phyloP scores from a whole-genome alignment of 2,888 invertebrate species.

The Drosophila vallismaia region DNA sequence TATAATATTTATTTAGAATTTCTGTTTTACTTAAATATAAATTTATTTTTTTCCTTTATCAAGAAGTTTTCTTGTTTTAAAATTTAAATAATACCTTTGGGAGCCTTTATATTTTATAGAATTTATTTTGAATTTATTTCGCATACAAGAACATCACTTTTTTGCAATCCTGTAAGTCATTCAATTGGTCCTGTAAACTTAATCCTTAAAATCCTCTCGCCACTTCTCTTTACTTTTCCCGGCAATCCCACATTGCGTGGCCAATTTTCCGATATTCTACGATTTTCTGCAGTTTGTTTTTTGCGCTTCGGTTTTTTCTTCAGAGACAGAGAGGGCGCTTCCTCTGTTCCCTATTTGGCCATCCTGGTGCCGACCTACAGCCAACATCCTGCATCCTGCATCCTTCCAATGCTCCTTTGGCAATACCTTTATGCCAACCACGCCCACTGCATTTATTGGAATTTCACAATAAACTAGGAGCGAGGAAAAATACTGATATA shows the following conservation, averaged over 20 bases:
- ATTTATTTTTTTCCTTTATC: too few species aligned
- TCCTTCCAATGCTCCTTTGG: slow-evolving; percentile 11
- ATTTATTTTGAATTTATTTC: too few species aligned
- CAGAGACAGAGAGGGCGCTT: slow-evolving; percentile 10
- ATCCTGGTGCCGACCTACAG: slow-evolving; percentile 24
- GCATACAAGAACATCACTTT: not conserved
- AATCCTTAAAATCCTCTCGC: not conserved
- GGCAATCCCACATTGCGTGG: slow-evolving; percentile 46
- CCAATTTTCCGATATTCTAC: slow-evolving; percentile 67
- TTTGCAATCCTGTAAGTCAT: not conserved
- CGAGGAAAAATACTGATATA: slow-evolving; percentile 9
- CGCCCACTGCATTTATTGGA: slow-evolving; percentile 68
- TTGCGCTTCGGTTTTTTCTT: slow-evolving; percentile 18
- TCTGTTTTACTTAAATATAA: too few species aligned
- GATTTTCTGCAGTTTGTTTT: slow-evolving; percentile 39
- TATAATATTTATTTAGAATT: too few species aligned
- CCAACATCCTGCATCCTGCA: slow-evolving; percentile 2
- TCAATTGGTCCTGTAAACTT: not conserved
- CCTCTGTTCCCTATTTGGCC: slow-evolving; percentile 25
- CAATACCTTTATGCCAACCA: slow-evolving; percentile 27
- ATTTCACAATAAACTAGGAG: slow-evolving; percentile 76
- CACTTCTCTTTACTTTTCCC: not conserved
- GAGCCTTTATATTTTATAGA: too few species aligned
- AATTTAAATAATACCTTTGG: too few species aligned
- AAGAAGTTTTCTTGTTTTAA: too few species aligned